These are phyloP conservation scores for Drosophila teissieri DNA, from an alignment of 1,140 invertebrate genomes.

Conservation along the genomic window DNA sequence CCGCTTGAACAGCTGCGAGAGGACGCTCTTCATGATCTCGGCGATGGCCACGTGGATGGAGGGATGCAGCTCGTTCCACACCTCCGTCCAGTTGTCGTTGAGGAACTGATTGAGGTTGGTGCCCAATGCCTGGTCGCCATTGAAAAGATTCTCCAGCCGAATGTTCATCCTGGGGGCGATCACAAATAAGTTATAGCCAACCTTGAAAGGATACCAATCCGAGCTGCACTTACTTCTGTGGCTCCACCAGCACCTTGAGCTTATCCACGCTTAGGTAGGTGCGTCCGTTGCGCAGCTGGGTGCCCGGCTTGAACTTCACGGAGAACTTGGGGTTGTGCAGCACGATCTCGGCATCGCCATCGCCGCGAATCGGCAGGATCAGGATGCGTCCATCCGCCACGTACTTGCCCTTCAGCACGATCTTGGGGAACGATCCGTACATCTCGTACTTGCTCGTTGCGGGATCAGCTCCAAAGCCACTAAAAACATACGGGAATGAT, in stretches of 20 bases:
- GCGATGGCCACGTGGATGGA: constrained; percentile 86
- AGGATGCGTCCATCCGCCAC: constrained; percentile 78
- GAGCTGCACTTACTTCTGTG: constrained; percentile 60
- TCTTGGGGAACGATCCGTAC: constrained; percentile 75
- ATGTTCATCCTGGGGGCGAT: constrained; percentile 86
- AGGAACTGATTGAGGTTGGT: constrained; percentile 87
- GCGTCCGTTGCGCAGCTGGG: constrained; percentile 62
- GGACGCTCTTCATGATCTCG: constrained; percentile 86
- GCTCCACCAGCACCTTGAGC: constrained; percentile 78
- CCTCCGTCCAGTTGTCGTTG: constrained; percentile 87
- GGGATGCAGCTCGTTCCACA: constrained; percentile 86
- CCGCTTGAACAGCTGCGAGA: constrained; percentile 70
- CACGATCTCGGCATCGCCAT: constrained; percentile 80
- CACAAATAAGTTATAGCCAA: background rate
- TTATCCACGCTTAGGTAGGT: constrained; percentile 74
- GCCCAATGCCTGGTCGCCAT: constrained; percentile 88
- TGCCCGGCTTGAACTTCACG: constrained; percentile 77
- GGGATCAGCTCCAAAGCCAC: constrained; percentile 75
- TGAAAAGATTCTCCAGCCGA: constrained; percentile 89
- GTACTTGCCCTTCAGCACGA: constrained; percentile 75
- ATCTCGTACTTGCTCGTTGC: constrained; percentile 79
- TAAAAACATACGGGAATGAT: background rate
- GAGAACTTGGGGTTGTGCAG: constrained; percentile 77
- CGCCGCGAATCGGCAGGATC: constrained; percentile 79
- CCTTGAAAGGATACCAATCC: background rate